Evolutionary conservation across 2,888 invertebrate genomes (phyloP).

Genomic region (Thereva nobilitata): DNA sequence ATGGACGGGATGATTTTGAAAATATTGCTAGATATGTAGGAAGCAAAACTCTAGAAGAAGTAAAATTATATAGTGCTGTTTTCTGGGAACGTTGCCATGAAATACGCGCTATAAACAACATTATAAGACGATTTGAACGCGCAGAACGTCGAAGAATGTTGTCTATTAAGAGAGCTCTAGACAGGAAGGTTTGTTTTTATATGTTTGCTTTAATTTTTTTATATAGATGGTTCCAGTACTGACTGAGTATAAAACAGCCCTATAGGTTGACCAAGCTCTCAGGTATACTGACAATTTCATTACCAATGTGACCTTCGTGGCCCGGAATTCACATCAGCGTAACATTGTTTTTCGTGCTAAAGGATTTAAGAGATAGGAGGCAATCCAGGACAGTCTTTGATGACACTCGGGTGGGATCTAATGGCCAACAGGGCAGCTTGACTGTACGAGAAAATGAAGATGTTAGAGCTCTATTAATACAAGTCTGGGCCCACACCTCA

Average conservation of each 20-base stretch:
- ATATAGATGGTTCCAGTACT: not conserved
- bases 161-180: conserved; percentile 67
- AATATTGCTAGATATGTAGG: conserved; percentile 97
- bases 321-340: too few species aligned
- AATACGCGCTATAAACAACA: conserved; percentile 93
- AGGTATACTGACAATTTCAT: too few species aligned
- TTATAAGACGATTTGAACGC: conserved; percentile 97
- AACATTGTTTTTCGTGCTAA: too few species aligned
- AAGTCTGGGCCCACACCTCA: too few species aligned
- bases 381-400: too few species aligned
- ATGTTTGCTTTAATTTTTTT: not conserved
- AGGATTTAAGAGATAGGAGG: too few species aligned
- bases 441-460: too few species aligned
- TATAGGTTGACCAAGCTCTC: too few species aligned
- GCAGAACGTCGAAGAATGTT: conserved; percentile 94
- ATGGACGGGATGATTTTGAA: conserved; percentile 96
- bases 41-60: conserved; percentile 93
- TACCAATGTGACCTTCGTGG: too few species aligned
- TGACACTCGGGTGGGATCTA: too few species aligned
- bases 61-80: conserved; percentile 75
- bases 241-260: not conserved
- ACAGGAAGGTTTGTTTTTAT: conserved; percentile 61
- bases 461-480: too few species aligned
- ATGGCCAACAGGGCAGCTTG: too few species aligned
- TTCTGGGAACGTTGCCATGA: conserved; percentile 99